Conservation (phyloP, 2,888 invertebrate species). For the Proisotoma minuta region DNA sequence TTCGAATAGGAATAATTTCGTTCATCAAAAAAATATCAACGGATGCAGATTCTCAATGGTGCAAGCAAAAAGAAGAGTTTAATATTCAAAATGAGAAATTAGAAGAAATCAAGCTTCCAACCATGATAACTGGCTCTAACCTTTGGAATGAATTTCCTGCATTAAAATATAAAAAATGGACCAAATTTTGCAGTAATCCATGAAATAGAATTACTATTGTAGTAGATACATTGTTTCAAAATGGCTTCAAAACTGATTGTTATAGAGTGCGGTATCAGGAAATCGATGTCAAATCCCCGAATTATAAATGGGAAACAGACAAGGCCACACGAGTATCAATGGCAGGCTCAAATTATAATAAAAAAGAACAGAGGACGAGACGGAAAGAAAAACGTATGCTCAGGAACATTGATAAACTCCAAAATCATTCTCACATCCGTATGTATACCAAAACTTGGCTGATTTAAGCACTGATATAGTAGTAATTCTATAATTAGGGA, state of each 20-base stretch:
- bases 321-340: constrained; percentile 19
- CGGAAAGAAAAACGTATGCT: neutral
- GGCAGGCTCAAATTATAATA: constrained; percentile 17
- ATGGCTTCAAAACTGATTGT: neutral
- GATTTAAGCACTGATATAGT: neutral
- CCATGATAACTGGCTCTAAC: neutral
- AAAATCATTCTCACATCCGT: constrained; percentile 19
- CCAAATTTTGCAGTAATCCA: constrained; percentile 16
- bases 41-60: neutral
- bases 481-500: constrained; percentile 1
- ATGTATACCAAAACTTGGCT: no score
- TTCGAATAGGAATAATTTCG: neutral
- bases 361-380: neutral
- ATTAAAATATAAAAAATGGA: neutral
- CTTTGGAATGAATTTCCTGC: neutral
- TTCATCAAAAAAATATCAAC: constrained; percentile 4
- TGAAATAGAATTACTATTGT: neutral
- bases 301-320: constrained; percentile 17
- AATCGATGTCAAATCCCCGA: neutral
- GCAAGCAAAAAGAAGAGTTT: neutral
- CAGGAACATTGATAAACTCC: constrained; percentile 18
- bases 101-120: neutral
- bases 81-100: neutral
- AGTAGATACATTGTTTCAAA: no score
- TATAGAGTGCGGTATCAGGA: constrained; percentile 18